Conservation (phyloP, 2,113 vertebrate genomes). For the Peucedramus taeniatus region DNA sequence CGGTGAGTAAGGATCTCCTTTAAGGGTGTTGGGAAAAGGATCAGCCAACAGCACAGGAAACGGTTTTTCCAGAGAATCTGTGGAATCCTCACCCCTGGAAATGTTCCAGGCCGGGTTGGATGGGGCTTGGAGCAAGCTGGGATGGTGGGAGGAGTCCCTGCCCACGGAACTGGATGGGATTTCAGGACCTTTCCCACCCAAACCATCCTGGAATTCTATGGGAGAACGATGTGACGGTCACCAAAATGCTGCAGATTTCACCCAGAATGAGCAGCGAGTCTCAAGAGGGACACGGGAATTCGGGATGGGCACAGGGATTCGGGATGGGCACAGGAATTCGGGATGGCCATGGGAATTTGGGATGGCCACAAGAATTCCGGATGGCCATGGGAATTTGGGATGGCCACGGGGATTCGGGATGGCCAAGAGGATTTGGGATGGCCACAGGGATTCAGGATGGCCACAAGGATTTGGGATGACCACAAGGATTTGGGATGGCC, state of each 20-base stretch:
- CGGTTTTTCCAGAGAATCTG: background rate
- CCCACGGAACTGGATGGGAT: rapidly evolving
- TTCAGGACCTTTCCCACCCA: background rate
- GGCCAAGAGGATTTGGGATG: background rate
- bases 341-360: background rate
- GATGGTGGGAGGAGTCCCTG: background rate
- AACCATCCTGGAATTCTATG: background rate
- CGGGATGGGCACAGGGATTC: background rate
- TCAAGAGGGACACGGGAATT: background rate
- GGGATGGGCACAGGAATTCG: background rate
- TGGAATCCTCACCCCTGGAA: background rate
- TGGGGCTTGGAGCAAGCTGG: rapidly evolving
- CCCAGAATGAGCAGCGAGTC: background rate
- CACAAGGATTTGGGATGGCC: background rate
- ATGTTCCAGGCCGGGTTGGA: background rate
- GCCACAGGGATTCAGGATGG: background rate
- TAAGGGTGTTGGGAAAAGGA: background rate
- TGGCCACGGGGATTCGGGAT: background rate
- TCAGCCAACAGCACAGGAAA: background rate
- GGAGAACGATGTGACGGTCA: rapidly evolving
- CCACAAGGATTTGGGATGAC: background rate
- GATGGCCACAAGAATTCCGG: background rate
- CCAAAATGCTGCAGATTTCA: background rate
- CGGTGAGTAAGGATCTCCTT: background rate
- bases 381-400: rapidly evolving